These are phyloP conservation scores for Allenopithecus nigroviridis DNA, from an alignment of 2,797 vertebrate genomes.

Conservation along the genomic window DNA sequence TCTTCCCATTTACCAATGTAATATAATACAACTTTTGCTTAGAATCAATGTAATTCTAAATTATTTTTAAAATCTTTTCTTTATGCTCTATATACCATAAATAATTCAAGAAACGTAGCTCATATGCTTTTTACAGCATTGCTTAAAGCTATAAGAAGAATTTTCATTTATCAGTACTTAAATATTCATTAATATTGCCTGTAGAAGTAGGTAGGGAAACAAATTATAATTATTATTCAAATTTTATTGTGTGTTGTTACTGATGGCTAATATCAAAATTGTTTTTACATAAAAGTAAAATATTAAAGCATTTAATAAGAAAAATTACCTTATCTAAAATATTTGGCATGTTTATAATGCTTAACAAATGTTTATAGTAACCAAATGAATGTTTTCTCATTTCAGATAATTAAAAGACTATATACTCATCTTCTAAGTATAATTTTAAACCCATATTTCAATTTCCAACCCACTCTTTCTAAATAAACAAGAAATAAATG, in stretches of 20 bases:
- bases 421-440: constrained; percentile 1
- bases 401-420: constrained; percentile 43
- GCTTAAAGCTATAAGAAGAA: neutral
- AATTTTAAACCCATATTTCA: constrained; percentile 7
- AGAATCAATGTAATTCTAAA: constrained; percentile 16
- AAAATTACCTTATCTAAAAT: neutral
- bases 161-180: constrained; percentile 42
- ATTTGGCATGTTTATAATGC: neutral
- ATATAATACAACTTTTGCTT: neutral
- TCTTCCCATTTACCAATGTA: neutral
- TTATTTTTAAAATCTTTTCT: constrained; percentile 21
- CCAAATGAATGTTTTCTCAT: constrained; percentile 17
- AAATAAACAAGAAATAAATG: neutral
- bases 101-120: constrained; percentile 24
- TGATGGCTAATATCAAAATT: neutral
- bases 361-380: neutral
- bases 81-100: neutral
- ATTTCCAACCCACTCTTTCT: constrained; percentile 54
- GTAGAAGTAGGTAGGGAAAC: neutral
- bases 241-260: neutral
- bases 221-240: constrained; percentile 40
- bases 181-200: constrained; percentile 31
- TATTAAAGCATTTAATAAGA: neutral
- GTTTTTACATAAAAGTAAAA: constrained; percentile 24
- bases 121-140: neutral